Evolutionary conservation across 2,888 invertebrate genomes (phyloP).

Genomic region (Ctenicera cuprea): DNA sequence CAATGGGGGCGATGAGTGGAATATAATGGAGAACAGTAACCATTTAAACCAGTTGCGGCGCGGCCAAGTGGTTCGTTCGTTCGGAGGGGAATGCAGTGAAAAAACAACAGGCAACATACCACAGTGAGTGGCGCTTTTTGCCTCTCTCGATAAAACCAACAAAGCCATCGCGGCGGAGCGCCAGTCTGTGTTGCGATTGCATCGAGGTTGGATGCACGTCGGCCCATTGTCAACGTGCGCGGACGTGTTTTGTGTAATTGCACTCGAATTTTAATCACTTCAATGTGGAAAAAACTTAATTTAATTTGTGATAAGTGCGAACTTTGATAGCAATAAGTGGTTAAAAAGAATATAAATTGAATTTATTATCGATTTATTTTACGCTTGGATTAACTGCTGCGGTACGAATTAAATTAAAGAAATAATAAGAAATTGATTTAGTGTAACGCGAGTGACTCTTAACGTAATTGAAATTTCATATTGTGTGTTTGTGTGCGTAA

Average conservation of each 20-base stretch:
- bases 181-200: constrained; percentile 18
- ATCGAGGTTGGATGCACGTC: not conserved
- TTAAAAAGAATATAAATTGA: constrained; percentile 12
- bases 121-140: constrained; percentile 44
- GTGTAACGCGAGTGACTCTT: constrained; percentile 3
- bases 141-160: constrained; percentile 41
- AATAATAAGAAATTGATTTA: constrained; percentile 23
- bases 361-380: constrained; percentile 22
- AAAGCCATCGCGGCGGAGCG: constrained; percentile 37
- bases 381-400: constrained; percentile 20
- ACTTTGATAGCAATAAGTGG: not conserved
- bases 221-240: not conserved
- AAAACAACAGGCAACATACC: constrained; percentile 44
- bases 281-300: too few species aligned
- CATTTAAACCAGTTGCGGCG: constrained; percentile 39
- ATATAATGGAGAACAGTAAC: constrained; percentile 39
- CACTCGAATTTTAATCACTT: too few species aligned
- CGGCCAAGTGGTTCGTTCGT: constrained; percentile 25
- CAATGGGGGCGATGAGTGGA: constrained; percentile 38
- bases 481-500: not conserved
- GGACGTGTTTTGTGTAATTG: not conserved
- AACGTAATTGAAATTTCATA: not conserved
- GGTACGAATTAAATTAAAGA: constrained; percentile 26
- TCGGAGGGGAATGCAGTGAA: constrained; percentile 40
- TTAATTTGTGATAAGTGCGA: too few species aligned